These are phyloP conservation scores for Heteromurus nitidus DNA, from an alignment of 2,888 invertebrate species.

Conservation along the genomic window DNA sequence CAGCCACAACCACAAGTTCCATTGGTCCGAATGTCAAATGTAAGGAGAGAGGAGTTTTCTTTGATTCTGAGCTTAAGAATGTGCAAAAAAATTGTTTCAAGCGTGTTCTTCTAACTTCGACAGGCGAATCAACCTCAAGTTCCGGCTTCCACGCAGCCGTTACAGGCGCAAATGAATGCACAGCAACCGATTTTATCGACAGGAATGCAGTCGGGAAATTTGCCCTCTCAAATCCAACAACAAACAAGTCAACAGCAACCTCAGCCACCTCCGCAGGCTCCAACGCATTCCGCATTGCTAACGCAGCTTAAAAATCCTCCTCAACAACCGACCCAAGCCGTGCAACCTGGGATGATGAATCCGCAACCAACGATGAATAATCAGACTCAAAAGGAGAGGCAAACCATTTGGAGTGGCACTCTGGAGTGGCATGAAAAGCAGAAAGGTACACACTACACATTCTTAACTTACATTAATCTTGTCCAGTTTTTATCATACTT, in stretches of 20 bases:
- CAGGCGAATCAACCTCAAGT: slow-evolving; percentile 38
- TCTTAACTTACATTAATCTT: neutral
- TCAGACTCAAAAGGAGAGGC: slow-evolving; percentile 77
- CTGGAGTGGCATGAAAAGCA: slow-evolving; percentile 96
- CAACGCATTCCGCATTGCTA: slow-evolving; percentile 24
- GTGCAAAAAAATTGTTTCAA: neutral
- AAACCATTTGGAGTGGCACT: slow-evolving; percentile 86
- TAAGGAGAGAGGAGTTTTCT: too few relatives aligned
- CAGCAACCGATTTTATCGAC: slow-evolving; percentile 46
- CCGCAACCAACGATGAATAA: slow-evolving; percentile 52
- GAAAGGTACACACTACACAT: slow-evolving; percentile 78
- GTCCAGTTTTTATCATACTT: neutral
- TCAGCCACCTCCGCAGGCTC: slow-evolving; percentile 74
- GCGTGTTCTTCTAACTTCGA: slow-evolving; percentile 9
- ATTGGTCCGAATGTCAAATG: slow-evolving; percentile 43
- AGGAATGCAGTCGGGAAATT: slow-evolving; percentile 50
- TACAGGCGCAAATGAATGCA: slow-evolving; percentile 38
- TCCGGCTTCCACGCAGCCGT: slow-evolving; percentile 16
- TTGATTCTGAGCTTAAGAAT: too few relatives aligned
- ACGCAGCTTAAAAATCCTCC: slow-evolving; percentile 21
- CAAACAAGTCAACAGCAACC: slow-evolving; percentile 57
- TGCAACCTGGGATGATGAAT: neutral
- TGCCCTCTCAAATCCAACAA: slow-evolving; percentile 74
- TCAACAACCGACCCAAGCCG: slow-evolving; percentile 64
- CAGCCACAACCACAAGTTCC: slow-evolving; percentile 8